Evolutionary conservation across 1,140 invertebrate genomes (phyloP), one percentile per base, ranked within the genome.

Genomic region (Drosophila asahinai): DNA sequence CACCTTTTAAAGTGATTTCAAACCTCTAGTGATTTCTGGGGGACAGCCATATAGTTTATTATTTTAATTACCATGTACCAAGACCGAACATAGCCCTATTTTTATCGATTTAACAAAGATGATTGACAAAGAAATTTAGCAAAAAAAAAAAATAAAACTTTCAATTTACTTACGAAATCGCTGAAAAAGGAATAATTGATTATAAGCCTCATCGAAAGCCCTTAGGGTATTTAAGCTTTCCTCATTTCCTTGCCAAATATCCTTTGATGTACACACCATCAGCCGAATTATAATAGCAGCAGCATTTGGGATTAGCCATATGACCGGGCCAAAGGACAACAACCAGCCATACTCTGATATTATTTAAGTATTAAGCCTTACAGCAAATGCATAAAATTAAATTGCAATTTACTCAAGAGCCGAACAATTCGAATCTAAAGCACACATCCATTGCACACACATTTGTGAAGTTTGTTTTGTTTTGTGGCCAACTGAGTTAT

Each of bases 401-500:
- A 83, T 83, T 77, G 80, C 63, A 83, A 77, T 83, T 86, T 87
- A 63, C 67, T 61, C 57, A 61, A 64, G 42, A 70, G 52, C 49
- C 22, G 17, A 62, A 54, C 49, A 74, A 60, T 43, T 58, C 52
- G 30, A 54, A 76, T 52, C 14, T 38, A 7, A 1, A 25, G 33
- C 12, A 43, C 15, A 22, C 15, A 22, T 49, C 47, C 22, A 64
- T 51, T 51, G 25, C 54, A 38, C 51, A 51, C 52, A 17, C 65
- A 80, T 54, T 36, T 36, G 14, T 71, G 48, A 67, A 86, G 74
- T 80, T 86, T 82, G 83, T 77, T 80, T 86, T 73, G 77, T 73
- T 84, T 70, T 84, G 66, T 62, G 81, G 77, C 63, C 63, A 40
- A 54, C 76, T 81, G 67, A 84, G 80, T 74, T 81, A 86, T 86